phyloP scores from a whole-genome alignment of 2,888 invertebrate genomes.

The Smittia aterrima region DNA sequence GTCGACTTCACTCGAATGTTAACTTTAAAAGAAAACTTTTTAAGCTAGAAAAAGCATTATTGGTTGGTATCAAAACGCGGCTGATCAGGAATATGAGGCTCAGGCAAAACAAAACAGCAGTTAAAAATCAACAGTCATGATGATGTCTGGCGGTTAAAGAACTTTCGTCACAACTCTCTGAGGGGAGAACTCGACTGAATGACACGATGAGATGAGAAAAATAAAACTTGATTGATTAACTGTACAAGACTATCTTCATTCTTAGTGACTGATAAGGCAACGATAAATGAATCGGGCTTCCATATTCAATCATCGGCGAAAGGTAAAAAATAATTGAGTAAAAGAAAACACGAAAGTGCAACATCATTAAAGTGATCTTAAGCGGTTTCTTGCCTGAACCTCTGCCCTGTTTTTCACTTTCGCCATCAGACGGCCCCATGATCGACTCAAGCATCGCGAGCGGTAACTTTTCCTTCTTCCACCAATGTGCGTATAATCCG shows the following conservation, averaged over 20 bases:
- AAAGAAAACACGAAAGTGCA: conserved; percentile 36
- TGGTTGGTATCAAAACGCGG: conserved; percentile 5
- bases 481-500: conserved; percentile 88
- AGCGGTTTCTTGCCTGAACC: conserved; percentile 48
- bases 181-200: background rate
- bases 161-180: background rate
- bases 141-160: conserved; percentile 30
- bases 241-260: background rate
- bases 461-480: conserved; percentile 84
- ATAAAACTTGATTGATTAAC: background rate
- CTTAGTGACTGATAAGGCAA: background rate
- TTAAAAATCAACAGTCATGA: conserved; percentile 40
- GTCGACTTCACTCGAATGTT: background rate
- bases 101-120: conserved; percentile 41
- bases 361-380: conserved; percentile 36
- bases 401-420: conserved; percentile 44
- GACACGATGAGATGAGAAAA: background rate
- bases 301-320: background rate
- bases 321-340: background rate
- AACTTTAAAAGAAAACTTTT: background rate
- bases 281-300: background rate
- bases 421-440: conserved; percentile 44
- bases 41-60: conserved; percentile 20
- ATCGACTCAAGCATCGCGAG: conserved; percentile 62
- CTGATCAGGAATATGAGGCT: conserved; percentile 31